phyloP scores from a whole-genome alignment of 1,140 invertebrate genomes.

The Drosophila murphyi region DNA sequence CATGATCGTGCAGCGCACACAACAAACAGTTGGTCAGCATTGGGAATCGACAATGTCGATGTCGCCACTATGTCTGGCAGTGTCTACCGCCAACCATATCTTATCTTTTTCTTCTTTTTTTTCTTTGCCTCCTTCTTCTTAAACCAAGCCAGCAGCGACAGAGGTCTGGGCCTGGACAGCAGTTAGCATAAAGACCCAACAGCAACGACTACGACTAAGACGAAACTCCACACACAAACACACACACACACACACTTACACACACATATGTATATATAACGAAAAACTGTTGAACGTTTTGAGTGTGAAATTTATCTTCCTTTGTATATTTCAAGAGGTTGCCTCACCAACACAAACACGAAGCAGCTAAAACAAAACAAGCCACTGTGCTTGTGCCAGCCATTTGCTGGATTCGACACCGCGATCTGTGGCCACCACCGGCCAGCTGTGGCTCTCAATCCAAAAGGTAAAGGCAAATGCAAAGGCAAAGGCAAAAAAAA shows the following conservation, averaged over 20 bases:
- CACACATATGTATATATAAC: conserved; percentile 1
- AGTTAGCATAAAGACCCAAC: conserved; percentile 35
- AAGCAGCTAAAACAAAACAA: conserved; percentile 46
- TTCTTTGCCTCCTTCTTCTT: conserved; percentile 18
- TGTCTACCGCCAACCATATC: conserved; percentile 75
- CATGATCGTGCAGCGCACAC: conserved; percentile 28
- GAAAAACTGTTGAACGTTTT: conserved; percentile 19
- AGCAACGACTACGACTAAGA: conserved; percentile 5
- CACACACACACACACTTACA: conserved; percentile 36
- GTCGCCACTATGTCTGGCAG: conserved; percentile 79
- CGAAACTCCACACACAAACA: neutral
- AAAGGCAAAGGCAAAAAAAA: conserved; percentile 33
- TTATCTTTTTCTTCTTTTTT: conserved; percentile 63
- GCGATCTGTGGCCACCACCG: conserved; percentile 19
- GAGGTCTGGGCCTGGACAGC: conserved; percentile 50
- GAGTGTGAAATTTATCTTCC: conserved; percentile 82
- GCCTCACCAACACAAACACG: conserved; percentile 54
- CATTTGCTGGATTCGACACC: conserved; percentile 40
- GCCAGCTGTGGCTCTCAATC: conserved; percentile 42
- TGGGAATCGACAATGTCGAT: conserved; percentile 64
- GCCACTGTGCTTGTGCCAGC: conserved; percentile 15
- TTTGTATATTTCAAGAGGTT: conserved; percentile 81
- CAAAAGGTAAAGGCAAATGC: conserved; percentile 27
- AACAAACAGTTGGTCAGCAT: conserved; percentile 36
- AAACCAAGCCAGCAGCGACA: too few species aligned